Evolutionary conservation across 2,113 vertebrate species (phyloP).

Genomic region (Toxotes jaculatrix): DNA sequence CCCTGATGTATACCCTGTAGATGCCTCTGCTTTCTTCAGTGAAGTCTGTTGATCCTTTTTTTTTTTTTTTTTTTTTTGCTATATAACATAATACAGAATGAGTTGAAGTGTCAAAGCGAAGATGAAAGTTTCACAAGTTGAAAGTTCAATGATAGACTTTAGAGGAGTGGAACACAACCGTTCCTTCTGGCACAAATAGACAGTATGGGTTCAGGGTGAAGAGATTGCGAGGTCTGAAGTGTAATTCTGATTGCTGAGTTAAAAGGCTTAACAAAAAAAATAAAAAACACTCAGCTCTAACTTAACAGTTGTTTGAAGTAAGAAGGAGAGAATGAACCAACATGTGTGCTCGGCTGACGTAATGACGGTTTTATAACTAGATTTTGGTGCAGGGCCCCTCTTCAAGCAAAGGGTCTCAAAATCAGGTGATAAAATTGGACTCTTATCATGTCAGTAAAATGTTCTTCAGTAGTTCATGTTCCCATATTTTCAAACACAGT

Average conservation of each 20-base stretch:
- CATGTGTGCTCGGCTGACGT: constrained; percentile 5
- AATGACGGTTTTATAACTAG: background rate
- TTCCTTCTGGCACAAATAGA: background rate
- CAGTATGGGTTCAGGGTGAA: background rate
- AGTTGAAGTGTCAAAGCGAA: background rate
- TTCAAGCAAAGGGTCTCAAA: background rate
- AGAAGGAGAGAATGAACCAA: background rate
- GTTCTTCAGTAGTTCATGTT: background rate
- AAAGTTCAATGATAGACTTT: constrained; percentile 4
- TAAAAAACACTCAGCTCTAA: too few species aligned
- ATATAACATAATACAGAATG: background rate
- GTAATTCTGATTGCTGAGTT: background rate
- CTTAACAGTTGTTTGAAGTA: background rate
- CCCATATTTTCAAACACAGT: background rate
- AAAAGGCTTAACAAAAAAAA: background rate
- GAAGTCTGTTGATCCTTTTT: background rate
- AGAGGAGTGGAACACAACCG: background rate
- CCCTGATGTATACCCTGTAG: background rate
- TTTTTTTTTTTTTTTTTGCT: background rate
- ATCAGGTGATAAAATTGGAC: constrained; percentile 15
- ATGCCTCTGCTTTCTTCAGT: background rate
- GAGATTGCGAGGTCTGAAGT: background rate
- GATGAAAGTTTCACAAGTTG: background rate
- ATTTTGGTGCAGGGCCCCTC: background rate
- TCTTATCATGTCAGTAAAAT: background rate